phyloP scores from a whole-genome alignment of 2,888 invertebrate species.

The Alviniconcha strummeri region DNA sequence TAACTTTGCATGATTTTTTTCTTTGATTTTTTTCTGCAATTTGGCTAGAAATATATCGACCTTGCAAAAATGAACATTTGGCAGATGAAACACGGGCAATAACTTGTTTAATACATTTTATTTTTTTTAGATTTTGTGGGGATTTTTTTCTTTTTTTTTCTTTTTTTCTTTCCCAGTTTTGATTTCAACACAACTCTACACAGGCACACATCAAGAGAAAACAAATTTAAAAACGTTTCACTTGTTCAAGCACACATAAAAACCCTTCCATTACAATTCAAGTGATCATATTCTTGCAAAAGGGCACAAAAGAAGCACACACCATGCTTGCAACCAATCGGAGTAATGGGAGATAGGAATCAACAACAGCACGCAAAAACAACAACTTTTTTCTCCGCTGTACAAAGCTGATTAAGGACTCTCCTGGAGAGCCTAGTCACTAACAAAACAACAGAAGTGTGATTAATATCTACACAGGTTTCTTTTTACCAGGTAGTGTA shows the following conservation, averaged over 20 bases:
- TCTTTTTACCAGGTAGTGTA: no score
- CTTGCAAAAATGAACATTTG: slow-evolving; percentile 35
- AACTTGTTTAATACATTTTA: slow-evolving; percentile 1
- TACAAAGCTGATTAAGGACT: no score
- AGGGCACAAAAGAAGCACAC: no score
- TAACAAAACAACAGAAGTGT: no score
- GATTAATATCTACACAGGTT: no score
- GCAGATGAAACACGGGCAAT: slow-evolving; percentile 23
- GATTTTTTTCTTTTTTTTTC: background rate
- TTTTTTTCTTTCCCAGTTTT: slow-evolving; percentile 8
- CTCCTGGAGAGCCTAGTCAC: no score
- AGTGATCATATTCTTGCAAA: no score
- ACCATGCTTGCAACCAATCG: no score
- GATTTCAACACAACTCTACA: slow-evolving; percentile 12
- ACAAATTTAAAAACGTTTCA: slow-evolving; percentile 8
- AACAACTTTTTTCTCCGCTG: no score
- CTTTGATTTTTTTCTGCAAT: slow-evolving; percentile 2
- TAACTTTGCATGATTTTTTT: slow-evolving; percentile 28
- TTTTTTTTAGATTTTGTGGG: background rate
- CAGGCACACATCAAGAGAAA: slow-evolving; percentile 31
- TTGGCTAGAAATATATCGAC: slow-evolving; percentile 37
- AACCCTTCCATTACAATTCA: no score
- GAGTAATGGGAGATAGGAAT: no score
- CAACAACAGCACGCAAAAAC: no score
- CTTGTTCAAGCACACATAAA: slow-evolving; percentile 4